Evolutionary conservation across 1,140 invertebrate species (phyloP).

Genomic region (Pararge aegeria): DNA sequence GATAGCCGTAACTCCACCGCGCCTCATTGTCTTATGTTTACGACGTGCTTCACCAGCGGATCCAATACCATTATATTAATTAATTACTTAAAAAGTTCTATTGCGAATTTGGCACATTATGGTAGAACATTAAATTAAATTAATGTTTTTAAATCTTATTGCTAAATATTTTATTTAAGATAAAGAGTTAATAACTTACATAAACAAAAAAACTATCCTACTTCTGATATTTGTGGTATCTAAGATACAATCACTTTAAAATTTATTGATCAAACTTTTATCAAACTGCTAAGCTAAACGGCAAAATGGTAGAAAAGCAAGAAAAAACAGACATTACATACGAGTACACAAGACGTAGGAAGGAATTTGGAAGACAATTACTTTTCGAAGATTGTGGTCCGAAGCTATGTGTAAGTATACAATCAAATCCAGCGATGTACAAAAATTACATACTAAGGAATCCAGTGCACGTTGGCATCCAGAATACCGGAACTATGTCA

Average conservation of each 20-base stretch:
- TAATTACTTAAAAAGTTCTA: background rate
- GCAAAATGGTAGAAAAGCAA: slow-evolving; percentile 50
- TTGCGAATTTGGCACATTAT: too few species aligned
- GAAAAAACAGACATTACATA: slow-evolving; percentile 79
- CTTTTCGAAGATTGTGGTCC: slow-evolving; percentile 87
- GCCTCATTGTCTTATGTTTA: slow-evolving; percentile 49
- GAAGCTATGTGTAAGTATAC: slow-evolving; percentile 87
- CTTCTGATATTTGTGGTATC: background rate
- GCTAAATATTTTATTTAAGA: too few species aligned
- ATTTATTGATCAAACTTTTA: background rate
- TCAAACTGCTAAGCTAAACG: background rate
- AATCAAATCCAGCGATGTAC: slow-evolving; percentile 83
- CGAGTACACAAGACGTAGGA: slow-evolving; percentile 84
- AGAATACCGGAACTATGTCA: slow-evolving; percentile 83
- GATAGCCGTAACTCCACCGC: slow-evolving; percentile 49
- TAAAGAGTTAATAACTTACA: too few species aligned
- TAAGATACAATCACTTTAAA: background rate
- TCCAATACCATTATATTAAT: slow-evolving; percentile 58
- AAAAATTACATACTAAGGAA: slow-evolving; percentile 88
- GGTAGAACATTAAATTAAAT: too few species aligned
- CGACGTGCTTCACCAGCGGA: slow-evolving; percentile 57
- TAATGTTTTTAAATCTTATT: too few species aligned
- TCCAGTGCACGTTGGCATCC: slow-evolving; percentile 83
- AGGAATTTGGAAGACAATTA: slow-evolving; percentile 85
- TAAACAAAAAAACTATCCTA: too few species aligned